These are phyloP conservation scores for Acleris literana DNA, from an alignment of 2,888 invertebrate species.

Conservation along the genomic window DNA sequence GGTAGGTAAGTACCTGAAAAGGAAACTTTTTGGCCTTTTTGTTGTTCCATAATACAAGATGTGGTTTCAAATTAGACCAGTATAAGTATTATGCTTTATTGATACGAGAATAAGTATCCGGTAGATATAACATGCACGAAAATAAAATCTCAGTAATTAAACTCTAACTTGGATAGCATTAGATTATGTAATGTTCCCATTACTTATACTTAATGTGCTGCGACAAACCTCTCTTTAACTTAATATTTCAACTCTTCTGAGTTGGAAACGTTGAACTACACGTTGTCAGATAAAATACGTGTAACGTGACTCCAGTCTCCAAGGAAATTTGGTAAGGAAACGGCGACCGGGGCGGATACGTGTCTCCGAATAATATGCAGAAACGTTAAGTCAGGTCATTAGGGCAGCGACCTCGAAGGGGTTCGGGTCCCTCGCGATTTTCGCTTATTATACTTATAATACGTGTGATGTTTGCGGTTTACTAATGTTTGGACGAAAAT, in stretches of 20 bases:
- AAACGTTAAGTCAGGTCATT: slow-evolving; percentile 51
- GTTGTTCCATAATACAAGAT: too few species aligned
- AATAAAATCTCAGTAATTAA: too few species aligned
- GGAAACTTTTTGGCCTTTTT: neutral
- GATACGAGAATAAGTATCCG: too few species aligned
- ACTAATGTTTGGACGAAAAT: too few species aligned
- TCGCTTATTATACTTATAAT: slow-evolving; percentile 15
- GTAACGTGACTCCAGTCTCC: slow-evolving; percentile 45
- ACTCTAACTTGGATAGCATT: too few species aligned
- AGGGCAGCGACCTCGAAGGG: slow-evolving; percentile 48
- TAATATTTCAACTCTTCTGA: neutral
- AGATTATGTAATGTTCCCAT: too few species aligned
- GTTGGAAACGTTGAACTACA: slow-evolving; percentile 3
- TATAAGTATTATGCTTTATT: too few species aligned
- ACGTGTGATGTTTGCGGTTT: neutral
- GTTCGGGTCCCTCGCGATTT: slow-evolving; percentile 32
- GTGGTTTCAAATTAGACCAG: too few species aligned
- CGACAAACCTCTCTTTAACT: too few species aligned
- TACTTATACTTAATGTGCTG: too few species aligned
- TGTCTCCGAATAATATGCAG: slow-evolving; percentile 53
- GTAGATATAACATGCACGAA: too few species aligned
- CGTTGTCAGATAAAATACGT: slow-evolving; percentile 32
- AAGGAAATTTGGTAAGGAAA: slow-evolving; percentile 52
- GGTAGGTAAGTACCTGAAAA: neutral
- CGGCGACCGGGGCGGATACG: slow-evolving; percentile 43